Evolutionary conservation across 2,797 vertebrate species (phyloP).

Genomic region (Galagoides demidoff): DNA sequence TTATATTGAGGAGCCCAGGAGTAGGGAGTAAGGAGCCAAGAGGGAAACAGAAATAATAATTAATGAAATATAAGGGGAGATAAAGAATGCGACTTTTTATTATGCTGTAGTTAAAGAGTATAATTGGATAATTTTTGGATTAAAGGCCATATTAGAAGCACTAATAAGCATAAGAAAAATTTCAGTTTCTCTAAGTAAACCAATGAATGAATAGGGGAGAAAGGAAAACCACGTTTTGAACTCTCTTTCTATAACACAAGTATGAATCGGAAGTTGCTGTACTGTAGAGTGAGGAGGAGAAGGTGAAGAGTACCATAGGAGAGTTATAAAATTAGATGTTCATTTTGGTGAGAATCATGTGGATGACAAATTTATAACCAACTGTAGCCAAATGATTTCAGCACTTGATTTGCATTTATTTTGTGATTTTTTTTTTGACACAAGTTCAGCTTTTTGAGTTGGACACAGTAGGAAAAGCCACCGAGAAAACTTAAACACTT

Average conservation of each 20-base stretch:
- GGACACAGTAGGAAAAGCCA: background rate
- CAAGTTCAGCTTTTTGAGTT: background rate
- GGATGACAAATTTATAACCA: background rate
- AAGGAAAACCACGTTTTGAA: background rate
- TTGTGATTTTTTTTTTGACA: background rate
- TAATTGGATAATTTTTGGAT: background rate
- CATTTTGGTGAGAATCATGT: background rate
- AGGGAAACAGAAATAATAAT: background rate
- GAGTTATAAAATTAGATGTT: background rate
- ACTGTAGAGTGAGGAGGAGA: background rate
- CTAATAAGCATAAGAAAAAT: background rate
- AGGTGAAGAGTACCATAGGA: background rate
- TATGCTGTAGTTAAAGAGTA: background rate
- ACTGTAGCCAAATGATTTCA: background rate
- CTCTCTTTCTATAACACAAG: background rate
- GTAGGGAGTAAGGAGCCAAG: background rate
- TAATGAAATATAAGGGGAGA: background rate
- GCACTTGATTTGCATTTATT: background rate
- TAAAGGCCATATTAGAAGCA: background rate
- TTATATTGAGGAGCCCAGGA: background rate
- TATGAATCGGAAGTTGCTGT: background rate
- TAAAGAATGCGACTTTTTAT: background rate
- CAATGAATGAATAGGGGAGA: background rate
- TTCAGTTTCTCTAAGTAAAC: background rate
- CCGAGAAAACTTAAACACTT: background rate